Base-by-base conservation (phyloP, 2,113 vertebrate species). In the Carlito syrichta region DNA sequence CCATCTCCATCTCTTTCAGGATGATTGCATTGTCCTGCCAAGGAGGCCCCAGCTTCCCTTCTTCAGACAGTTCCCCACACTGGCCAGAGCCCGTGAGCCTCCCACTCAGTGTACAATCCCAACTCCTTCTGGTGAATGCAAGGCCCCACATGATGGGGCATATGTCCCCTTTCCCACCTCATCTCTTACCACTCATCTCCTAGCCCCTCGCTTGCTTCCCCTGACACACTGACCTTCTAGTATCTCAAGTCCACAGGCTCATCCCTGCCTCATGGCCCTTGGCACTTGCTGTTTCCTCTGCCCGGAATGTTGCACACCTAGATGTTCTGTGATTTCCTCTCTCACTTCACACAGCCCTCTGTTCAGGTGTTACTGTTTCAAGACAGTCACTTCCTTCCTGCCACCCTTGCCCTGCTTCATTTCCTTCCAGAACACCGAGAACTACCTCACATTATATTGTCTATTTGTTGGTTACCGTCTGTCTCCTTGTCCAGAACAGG, bases 381-480 rank as follows among this genome's bases (percentile, higher is more conserved):
- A 38, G 40, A 40, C 1, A 76, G 43, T 43, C 14, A 30, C 56
- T 87, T 56, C 54, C 62, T 40, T 77, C 43, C 76, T 74, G 68
- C 58, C 11, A 4, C 22, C 69, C n/a, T 73, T 45, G 62, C 27
- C 45, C 40, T 56, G 8, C 54, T 43, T 50, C 17, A 1, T 40
- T 43, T 45, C 58, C 78, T 66, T 22, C 56, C 48, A 43, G n/a
- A 81, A 30, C 25, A 3, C 30, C 4, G 7, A 13, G 50, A 23
- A 22, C 48, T 32, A 12, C 45, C 56, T 60, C 81, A 12, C 1
- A 0, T 3, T 60, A 2, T 25, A 38, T 8, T 27, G 6, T 25
- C 0, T 2, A 1, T 2, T 6, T 63, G 3, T 17, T 22, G 30
- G 40, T 13, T 27, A 3, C 2, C 0, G 1, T 22, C 43, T 1